Evolutionary conservation across 2,113 vertebrate genomes (phyloP).

Genomic region (Cyprinodon brontotheroides): DNA sequence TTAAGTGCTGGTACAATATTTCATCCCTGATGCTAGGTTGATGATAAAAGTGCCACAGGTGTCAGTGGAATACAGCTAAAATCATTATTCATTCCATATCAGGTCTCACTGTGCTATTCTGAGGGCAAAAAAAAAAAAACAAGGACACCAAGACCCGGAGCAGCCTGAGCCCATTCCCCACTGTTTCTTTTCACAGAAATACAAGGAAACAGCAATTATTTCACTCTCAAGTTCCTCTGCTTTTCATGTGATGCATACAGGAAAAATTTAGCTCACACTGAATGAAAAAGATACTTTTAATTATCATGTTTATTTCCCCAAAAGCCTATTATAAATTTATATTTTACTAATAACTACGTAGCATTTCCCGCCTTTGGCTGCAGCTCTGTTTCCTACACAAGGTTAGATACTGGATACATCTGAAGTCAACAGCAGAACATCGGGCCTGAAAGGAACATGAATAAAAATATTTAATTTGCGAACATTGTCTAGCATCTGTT

Average conservation of each 20-base stretch:
- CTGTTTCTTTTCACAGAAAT: slow-evolving; percentile 38
- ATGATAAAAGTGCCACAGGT: slow-evolving; percentile 49
- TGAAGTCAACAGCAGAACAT: slow-evolving; percentile 18
- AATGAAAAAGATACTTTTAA: slow-evolving; percentile 48
- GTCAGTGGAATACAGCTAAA: slow-evolving; percentile 48
- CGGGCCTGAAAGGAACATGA: slow-evolving; percentile 22
- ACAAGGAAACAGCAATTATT: slow-evolving; percentile 58
- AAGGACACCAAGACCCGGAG: slow-evolving; percentile 43
- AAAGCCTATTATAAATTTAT: slow-evolving; percentile 43
- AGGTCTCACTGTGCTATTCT: slow-evolving; percentile 52
- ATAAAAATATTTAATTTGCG: slow-evolving; percentile 60
- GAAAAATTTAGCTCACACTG: slow-evolving; percentile 44
- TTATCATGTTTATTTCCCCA: slow-evolving; percentile 42
- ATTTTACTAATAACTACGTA: slow-evolving; percentile 22
- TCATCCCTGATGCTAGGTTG: slow-evolving; percentile 12
- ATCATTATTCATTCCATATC: slow-evolving; percentile 46
- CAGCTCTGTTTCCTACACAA: slow-evolving; percentile 21
- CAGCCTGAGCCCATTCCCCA: too few species aligned
- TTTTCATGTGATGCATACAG: slow-evolving; percentile 24
- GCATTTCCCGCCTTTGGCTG: slow-evolving; percentile 32
- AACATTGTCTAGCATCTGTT: slow-evolving; percentile 13
- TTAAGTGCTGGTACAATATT: slow-evolving; percentile 25
- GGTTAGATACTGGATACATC: slow-evolving; percentile 14
- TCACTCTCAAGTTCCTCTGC: slow-evolving; percentile 44
- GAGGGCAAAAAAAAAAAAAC: slow-evolving; percentile 44